Evolutionary conservation across 1,140 invertebrate genomes (phyloP), one percentile per base, ranked within the genome.

Genomic region (Gerris buenoi): DNA sequence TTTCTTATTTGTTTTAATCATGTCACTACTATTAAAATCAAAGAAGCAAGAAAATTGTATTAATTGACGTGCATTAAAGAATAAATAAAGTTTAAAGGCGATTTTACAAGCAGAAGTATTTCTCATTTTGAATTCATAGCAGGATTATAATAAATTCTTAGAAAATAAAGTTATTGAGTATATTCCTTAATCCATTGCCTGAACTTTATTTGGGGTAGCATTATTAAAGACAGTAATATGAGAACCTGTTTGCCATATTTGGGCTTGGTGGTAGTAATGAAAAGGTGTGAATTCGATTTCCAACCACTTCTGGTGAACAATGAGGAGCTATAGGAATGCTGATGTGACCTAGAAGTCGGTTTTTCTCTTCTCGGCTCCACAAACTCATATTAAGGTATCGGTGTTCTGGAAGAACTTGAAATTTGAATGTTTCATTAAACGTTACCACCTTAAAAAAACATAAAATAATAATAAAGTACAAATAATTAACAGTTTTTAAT

Each of bases 361-460:
- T 84, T 3, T 85, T 81, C 46, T 79, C 79, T 18, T 14, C 57
- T 0, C 79, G 75, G 13, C 81, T 82, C 89, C 90, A 93, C 0
- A 93, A 85, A 68, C 90, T 90, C 0, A 94, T 77, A 77, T 93
- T 94, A 56, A 94, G 79, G 77, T 87, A 94, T 67, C 84, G 86
- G 73, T 83, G 84, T 77, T 88, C 74, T 76, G 84, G 80, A 79
- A 86, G 76, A 79, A 83, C 78, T 79, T 85, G 78, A 84, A 94
- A 82, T 65, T 80, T 82, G 69, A 86, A 86, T 65, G 86, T 83
- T 72, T 94, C 90, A 65, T 91, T 84, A 69, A 91, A 90, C 0
- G 81, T 76, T 29, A 90, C 85, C 15, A 89, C 76, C 74, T 83
- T 63, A 73, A 75, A 78, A 61, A 66, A 61, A 18, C 5, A 46